Conservation (phyloP, 2,113 vertebrate species). For the Mellivora capensis region DNA sequence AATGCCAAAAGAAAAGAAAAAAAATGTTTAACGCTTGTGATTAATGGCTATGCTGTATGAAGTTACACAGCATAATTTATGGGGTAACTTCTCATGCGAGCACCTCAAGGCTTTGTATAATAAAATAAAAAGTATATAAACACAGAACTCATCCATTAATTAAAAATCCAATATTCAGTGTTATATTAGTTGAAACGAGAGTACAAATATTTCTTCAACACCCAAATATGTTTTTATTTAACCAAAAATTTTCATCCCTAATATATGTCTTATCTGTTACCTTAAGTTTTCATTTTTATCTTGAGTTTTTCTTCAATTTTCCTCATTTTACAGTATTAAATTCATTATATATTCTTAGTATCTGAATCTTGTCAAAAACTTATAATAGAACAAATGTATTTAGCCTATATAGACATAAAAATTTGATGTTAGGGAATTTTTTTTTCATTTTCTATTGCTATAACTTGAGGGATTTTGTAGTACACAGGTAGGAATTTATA, state of each 20-base stretch:
- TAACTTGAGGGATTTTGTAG: background rate
- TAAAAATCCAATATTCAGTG: conserved; percentile 34
- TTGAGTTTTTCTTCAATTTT: conserved; percentile 3
- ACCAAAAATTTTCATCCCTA: background rate
- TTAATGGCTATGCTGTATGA: conserved; percentile 19
- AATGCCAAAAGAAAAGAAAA: conserved; percentile 6
- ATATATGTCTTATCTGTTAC: background rate
- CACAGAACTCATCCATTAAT: conserved; percentile 16
- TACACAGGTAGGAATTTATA: background rate
- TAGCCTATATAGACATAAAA: background rate
- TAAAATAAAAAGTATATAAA: conserved; percentile 50
- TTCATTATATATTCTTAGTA: background rate
- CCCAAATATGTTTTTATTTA: background rate
- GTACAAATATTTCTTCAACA: background rate
- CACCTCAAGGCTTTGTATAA: background rate
- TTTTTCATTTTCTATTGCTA: background rate
- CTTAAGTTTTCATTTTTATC: conserved; percentile 13
- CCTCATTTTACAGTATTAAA: background rate
- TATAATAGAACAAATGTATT: background rate
- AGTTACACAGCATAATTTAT: conserved; percentile 50
- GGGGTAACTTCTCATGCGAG: background rate
- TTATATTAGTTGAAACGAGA: conserved; percentile 6
- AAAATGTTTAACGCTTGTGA: background rate
- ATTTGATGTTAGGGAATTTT: background rate
- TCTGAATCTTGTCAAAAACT: conserved; percentile 1